Conservation (phyloP, 2,113 vertebrate species). For the Cyrtonyx montezumae region DNA sequence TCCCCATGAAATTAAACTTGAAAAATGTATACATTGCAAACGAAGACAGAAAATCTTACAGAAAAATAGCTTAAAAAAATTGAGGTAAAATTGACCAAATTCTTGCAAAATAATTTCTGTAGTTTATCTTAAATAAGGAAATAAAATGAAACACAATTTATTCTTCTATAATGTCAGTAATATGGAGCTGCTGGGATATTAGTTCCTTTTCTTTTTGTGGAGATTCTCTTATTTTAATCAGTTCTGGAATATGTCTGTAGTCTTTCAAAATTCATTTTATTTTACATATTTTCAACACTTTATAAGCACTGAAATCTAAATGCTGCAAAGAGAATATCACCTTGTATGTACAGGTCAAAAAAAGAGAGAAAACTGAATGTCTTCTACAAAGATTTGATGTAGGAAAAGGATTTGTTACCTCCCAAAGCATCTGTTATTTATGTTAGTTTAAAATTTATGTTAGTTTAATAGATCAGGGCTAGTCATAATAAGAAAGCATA, state of each 20-base stretch:
- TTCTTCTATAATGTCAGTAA: not conserved
- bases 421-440: not conserved
- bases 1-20: slow-evolving; percentile 43
- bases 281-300: not conserved
- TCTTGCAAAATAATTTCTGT: not conserved
- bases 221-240: not conserved
- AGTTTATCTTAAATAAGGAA: not conserved
- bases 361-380: not conserved
- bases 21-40: slow-evolving; percentile 8
- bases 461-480: not conserved
- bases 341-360: not conserved
- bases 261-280: not conserved
- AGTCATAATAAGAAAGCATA: not conserved
- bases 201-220: not conserved
- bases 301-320: not conserved
- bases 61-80: not conserved
- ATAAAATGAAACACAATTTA: too few relatives aligned
- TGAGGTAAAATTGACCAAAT: not conserved
- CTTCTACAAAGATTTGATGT: not conserved
- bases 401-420: not conserved
- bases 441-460: not conserved
- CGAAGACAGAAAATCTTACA: not conserved
- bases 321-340: not conserved
- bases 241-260: not conserved
- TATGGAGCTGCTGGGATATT: not conserved